Evolutionary conservation across 2,113 vertebrate genomes (phyloP).

Genomic region (Brevimyrus niger): DNA sequence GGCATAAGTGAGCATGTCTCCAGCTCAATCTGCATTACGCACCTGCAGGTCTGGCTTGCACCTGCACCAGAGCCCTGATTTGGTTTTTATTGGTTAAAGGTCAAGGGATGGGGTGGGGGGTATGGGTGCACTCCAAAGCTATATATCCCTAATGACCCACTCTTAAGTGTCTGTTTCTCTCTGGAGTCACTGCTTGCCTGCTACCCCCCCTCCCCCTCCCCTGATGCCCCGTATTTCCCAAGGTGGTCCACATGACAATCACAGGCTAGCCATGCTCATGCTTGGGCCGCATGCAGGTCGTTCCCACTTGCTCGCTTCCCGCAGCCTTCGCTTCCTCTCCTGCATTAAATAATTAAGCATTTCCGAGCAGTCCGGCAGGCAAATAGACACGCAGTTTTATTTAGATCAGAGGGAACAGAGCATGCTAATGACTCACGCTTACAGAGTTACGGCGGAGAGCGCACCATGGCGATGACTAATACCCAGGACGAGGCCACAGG

Average conservation of each 20-base stretch:
- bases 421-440: conserved; percentile 42
- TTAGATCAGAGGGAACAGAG: conserved; percentile 38
- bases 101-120: neutral
- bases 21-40: neutral
- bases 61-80: neutral
- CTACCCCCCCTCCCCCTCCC: neutral
- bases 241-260: neutral
- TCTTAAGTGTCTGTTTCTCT: neutral
- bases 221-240: neutral
- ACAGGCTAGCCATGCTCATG: conserved; percentile 23
- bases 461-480: neutral
- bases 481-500: neutral
- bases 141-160: neutral
- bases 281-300: conserved; percentile 33
- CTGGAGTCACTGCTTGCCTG: neutral
- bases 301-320: conserved; percentile 22
- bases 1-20: neutral
- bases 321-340: conserved; percentile 45
- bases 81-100: neutral
- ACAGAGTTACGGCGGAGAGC: conserved; percentile 14
- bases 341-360: conserved; percentile 59
- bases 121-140: neutral
- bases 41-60: neutral
- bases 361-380: conserved; percentile 48
- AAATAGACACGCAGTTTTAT: conserved; percentile 46